phyloP scores from a whole-genome alignment of 2,113 vertebrate genomes.

The Hemibagrus wyckioides region DNA sequence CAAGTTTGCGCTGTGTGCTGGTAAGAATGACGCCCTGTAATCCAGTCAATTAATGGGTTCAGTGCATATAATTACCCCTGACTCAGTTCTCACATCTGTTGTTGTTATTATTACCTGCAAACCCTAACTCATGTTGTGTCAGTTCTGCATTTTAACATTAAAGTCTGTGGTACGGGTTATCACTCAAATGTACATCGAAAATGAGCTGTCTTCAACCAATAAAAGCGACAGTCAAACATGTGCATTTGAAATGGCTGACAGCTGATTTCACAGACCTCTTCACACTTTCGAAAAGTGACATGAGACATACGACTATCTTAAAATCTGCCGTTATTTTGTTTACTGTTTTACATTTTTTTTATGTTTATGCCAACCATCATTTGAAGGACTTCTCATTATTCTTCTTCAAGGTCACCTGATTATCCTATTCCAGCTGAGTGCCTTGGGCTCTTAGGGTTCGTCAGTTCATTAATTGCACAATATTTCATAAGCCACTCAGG shows the following conservation, averaged over 20 bases:
- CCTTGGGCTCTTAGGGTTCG: background rate
- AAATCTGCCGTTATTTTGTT: background rate
- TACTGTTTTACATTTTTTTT: background rate
- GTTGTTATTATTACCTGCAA: background rate
- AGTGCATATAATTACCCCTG: background rate
- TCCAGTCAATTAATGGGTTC: background rate
- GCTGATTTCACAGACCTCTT: background rate
- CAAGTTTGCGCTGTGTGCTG: background rate
- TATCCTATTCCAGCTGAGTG: background rate
- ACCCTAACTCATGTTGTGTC: background rate
- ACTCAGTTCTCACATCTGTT: background rate
- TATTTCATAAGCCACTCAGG: background rate
- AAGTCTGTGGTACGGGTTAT: background rate
- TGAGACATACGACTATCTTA: background rate
- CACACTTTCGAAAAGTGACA: background rate
- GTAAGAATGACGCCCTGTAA: background rate
- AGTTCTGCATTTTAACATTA: background rate
- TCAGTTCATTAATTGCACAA: slow-evolving; percentile 18
- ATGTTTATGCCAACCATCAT: background rate
- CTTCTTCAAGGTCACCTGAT: background rate
- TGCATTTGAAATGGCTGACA: background rate
- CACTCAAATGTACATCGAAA: background rate
- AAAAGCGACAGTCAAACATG: background rate
- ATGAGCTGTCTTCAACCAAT: background rate
- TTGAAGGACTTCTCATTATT: background rate